Percentiles rank a stretch among this genome's conserved stretches.
phyloP scores from a whole-genome alignment of 2,113 vertebrate genomes.

The Laticauda colubrina region DNA sequence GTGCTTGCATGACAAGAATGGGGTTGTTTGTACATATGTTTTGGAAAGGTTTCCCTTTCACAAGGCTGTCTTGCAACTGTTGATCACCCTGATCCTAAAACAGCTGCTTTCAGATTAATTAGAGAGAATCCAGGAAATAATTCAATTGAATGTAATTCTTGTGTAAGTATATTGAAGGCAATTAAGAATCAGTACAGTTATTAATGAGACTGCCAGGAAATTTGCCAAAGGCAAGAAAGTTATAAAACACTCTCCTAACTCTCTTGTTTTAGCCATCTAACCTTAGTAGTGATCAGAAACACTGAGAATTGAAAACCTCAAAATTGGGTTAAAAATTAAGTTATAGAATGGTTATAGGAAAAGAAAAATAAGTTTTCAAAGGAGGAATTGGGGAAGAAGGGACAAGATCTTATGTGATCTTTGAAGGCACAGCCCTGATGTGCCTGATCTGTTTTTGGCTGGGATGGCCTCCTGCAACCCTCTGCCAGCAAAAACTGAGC shows the following conservation, averaged over 20 bases:
- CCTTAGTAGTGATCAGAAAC: constrained; percentile 9
- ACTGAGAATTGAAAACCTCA: not conserved
- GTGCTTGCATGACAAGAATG: constrained; percentile 45
- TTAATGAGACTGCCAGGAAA: constrained; percentile 60
- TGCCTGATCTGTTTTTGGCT: too few relatives aligned
- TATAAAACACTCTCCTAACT: constrained; percentile 43
- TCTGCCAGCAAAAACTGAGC: too few relatives aligned
- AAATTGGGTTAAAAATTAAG: not conserved
- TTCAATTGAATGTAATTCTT: constrained; percentile 61
- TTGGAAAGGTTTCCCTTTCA: constrained; percentile 53
- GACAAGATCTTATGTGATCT: not conserved
- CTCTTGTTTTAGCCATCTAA: constrained; percentile 15
- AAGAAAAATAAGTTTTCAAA: not conserved
- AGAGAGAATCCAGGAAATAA: constrained; percentile 67
- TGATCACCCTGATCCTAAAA: constrained; percentile 62
- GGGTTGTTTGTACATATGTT: constrained; percentile 52
- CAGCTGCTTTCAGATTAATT: constrained; percentile 65
- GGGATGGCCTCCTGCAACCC: too few relatives aligned
- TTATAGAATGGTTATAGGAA: not conserved
- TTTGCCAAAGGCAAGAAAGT: constrained; percentile 51
- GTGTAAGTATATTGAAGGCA: constrained; percentile 60
- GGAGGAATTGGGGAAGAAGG: not conserved
- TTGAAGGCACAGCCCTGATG: not conserved
- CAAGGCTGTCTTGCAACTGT: constrained; percentile 60
- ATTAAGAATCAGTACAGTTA: constrained; percentile 63